Evolutionary conservation across 1,140 invertebrate species (phyloP), one percentile per base, ranked within the genome.

Genomic region (Hyphantria cunea): DNA sequence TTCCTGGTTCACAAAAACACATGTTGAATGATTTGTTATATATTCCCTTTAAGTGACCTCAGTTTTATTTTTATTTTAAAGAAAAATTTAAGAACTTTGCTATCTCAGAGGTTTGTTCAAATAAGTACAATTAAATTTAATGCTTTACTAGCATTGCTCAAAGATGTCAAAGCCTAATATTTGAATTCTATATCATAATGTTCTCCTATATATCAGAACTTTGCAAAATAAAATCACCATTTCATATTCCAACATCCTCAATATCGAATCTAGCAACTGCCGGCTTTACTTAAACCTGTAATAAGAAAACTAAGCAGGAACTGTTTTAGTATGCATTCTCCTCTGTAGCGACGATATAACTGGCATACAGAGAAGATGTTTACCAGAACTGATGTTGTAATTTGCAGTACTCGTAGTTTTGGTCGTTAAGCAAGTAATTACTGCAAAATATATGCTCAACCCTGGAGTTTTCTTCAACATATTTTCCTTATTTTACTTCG

Each of bases 291-390:
- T 15, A 55, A 55, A 33, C 41, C 33, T 10, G 39, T 14, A 25
- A 45, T 47, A 47, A 55, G 31, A 55, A 55, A 45, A 14, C 42
- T 14, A 47, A 55, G 32, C 31, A 44, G 34, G n/a, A 55, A 37
- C n/a, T 44, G 12, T 3, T 55, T 55, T 45, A 55, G 42, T 55
- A 55, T 47, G 53, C 42, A 45, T 47, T 55, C 33, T 34, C 5
- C 41, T 17, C 14, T 31, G 42, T 45, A 33, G 42, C 31, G 33
- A 55, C 13, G 53, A 55, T 47, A 47, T 55, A 44, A 45, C 42
- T 15, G 6, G 39, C 12, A 55, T 12, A 45, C 15, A 34, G 13
- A 34, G 7, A 0, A n/a, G n/a, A n/a, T n/a, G n/a, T n/a, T n/a
- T n/a, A 25, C n/a, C 6, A 13, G 25, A 14, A 44, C n/a, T 54